phyloP scores from a whole-genome alignment of 2,888 invertebrate genomes.

The Rhingia rostrata region DNA sequence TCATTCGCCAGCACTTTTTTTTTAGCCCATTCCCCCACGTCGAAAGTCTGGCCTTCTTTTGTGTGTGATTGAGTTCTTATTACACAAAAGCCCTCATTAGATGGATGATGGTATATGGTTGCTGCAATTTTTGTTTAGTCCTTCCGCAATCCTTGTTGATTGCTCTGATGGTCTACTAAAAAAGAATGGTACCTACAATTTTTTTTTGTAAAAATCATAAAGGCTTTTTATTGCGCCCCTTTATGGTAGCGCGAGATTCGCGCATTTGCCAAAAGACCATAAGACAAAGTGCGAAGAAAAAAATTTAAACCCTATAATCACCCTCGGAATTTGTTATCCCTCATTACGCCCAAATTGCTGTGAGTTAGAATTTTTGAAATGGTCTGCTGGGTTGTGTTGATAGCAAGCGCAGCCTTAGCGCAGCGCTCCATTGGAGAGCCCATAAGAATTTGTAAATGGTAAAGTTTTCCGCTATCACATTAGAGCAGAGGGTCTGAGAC shows the following conservation, averaged over 20 bases:
- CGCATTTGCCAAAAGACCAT: constrained; percentile 20
- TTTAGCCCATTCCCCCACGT: constrained; percentile 7
- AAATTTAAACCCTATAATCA: constrained; percentile 64
- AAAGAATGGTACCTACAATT: background rate
- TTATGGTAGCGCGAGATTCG: constrained; percentile 15
- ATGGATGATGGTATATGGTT: background rate
- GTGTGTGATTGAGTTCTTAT: constrained; percentile 7
- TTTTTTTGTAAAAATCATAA: background rate
- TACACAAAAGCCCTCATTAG: constrained; percentile 21
- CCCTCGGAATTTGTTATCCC: constrained; percentile 69
- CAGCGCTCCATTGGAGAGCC: background rate
- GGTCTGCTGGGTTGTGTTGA: constrained; percentile 18
- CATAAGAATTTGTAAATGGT: constrained; percentile 42
- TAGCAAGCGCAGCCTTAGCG: background rate
- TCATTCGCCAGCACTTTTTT: constrained; percentile 36
- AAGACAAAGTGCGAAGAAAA: constrained; percentile 46
- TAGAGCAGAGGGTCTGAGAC: constrained; percentile 14
- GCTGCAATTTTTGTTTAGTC: constrained; percentile 2
- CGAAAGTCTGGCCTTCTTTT: constrained; percentile 1
- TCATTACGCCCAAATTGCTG: constrained; percentile 68
- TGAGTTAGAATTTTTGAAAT: constrained; percentile 50
- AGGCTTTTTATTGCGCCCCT: background rate
- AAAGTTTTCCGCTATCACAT: constrained; percentile 44
- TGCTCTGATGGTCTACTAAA: background rate
- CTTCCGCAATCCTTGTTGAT: constrained; percentile 1